Conservation (phyloP, 2,113 vertebrate genomes). For the Camelus dromedarius region DNA sequence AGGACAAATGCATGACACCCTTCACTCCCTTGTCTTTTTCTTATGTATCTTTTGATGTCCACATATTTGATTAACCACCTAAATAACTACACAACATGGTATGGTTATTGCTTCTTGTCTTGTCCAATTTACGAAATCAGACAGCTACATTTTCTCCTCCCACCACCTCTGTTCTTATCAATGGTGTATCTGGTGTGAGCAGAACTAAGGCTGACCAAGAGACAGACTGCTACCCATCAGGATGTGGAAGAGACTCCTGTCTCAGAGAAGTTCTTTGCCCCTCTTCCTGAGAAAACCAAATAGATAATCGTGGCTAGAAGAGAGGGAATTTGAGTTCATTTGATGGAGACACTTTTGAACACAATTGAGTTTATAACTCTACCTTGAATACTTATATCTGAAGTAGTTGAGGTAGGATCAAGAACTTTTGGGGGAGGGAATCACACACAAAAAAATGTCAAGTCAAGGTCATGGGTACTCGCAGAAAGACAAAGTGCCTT, state of each 20-base stretch:
- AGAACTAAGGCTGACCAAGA: neutral
- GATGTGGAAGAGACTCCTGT: neutral
- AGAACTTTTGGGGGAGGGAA: neutral
- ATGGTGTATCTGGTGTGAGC: neutral
- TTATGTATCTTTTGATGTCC: neutral
- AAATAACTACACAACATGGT: neutral
- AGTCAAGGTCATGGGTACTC: neutral
- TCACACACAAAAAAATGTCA: constrained; percentile 27
- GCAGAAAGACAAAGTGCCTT: neutral
- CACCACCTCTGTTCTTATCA: neutral
- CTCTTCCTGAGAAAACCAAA: neutral
- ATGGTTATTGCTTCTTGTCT: neutral
- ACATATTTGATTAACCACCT: neutral
- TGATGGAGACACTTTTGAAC: neutral
- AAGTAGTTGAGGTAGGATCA: neutral
- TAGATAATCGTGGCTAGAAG: neutral
- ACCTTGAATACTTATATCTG: neutral
- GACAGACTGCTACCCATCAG: neutral
- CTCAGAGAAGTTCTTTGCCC: neutral
- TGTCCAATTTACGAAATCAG: neutral
- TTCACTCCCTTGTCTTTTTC: neutral
- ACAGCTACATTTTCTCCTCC: neutral
- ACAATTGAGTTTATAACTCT: constrained; percentile 7
- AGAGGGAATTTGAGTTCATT: neutral
- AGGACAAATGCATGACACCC: neutral